phyloP scores from a whole-genome alignment of 2,888 invertebrate genomes.

The Oxytorus armatus region DNA sequence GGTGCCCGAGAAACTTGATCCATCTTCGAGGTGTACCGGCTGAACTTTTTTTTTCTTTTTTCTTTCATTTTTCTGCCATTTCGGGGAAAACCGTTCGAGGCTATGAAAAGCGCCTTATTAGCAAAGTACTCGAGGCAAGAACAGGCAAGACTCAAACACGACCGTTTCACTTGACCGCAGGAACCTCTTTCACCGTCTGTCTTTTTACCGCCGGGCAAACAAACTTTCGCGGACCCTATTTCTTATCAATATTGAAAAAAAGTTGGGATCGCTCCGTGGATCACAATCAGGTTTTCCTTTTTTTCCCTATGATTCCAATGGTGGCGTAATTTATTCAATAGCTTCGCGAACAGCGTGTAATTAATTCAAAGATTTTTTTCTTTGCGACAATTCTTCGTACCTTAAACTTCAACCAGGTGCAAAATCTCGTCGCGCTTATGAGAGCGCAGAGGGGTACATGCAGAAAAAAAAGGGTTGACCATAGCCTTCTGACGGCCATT shows the following conservation, averaged over 20 bases:
- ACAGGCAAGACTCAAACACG: constrained; percentile 43
- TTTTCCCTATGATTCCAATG: neutral
- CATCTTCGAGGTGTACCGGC: constrained; percentile 69
- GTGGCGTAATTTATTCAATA: constrained; percentile 3
- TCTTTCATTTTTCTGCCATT: constrained; percentile 41
- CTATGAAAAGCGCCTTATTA: constrained; percentile 73
- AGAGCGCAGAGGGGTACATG: neutral
- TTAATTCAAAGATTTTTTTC: constrained; percentile 45
- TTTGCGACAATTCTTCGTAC: neutral
- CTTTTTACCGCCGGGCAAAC: constrained; percentile 62
- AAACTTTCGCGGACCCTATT: neutral
- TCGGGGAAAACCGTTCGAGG: constrained; percentile 47
- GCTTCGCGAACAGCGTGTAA: neutral
- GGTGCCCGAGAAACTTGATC: constrained; percentile 73
- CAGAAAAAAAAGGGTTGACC: constrained; percentile 50
- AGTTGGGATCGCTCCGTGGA: too few species aligned
- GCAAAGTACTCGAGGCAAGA: constrained; percentile 74
- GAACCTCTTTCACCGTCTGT: constrained; percentile 67
- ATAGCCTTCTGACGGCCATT: constrained; percentile 28
- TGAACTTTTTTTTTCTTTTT: constrained; percentile 70
- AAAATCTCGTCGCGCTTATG: constrained; percentile 18
- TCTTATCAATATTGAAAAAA: constrained; percentile 1
- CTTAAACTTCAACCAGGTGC: constrained; percentile 47
- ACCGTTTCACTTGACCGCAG: constrained; percentile 78
- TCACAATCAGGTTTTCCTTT: constrained; percentile 2